Evolutionary conservation across 92 coral and sea anemone genomes (phyloP), one percentile per base, ranked within the genome.

Genomic region (Ricordea florida): DNA sequence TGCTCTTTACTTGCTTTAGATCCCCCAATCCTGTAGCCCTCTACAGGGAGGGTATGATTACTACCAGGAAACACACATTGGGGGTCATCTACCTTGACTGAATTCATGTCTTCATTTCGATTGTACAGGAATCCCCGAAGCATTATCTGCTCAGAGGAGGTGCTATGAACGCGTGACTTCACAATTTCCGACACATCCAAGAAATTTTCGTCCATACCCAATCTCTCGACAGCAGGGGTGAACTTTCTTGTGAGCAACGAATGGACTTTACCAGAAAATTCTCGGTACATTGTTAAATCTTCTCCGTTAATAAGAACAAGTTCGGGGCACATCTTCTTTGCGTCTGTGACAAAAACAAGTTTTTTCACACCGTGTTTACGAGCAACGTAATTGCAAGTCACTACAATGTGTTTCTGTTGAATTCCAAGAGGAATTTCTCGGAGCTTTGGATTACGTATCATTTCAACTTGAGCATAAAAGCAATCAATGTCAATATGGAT

Each of bases 381-480:
- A 16, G 97, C 97, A 41, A 87, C 63, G 46, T 91, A 91, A 69
- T 91, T 91, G 24, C 97, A 91, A 3, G 97, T 91, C 7, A 91
- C 97, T 1, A 91, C 75, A 40, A 91, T 79, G 25, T 87, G 86
- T 45, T 91, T 91, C 40, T 91, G 97, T 41, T 87, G 89, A 15
- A 91, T 66, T 46, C 97, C 97, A 1, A 91, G 57, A 7, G 97
- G 97, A 15, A 74, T 41, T 24, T 74, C 68, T 22, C 73, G 62
- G 9, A 91, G 81, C 10, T 58, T 57, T 34, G 97, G 90, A 51
- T 84, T 84, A 3, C 80, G 78, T 30, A 91, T 47, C 90, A 87
- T 91, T 66, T 91, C 97, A 26, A 91, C 97, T 41, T 91, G 97
- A 25, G 97, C 97, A 25, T 91, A 91, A 60, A 91, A 91, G 30